Conservation (phyloP, 53 echinoderm and acorn worm genomes). For the Echinarachnius parma region DNA sequence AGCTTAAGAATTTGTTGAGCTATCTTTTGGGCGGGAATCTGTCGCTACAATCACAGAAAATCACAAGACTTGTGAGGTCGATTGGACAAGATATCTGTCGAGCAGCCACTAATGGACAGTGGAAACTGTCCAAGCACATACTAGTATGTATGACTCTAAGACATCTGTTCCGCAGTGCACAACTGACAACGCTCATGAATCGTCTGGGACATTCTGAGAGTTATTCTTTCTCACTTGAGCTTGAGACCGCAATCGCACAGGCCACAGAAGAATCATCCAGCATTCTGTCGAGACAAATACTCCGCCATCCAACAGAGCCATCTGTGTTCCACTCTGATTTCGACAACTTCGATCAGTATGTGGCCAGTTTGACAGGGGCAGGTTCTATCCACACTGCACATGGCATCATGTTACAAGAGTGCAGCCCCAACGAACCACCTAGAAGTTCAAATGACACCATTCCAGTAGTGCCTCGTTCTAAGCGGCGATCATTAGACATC, state of each 20-base stretch:
- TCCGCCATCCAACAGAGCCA: slow-evolving; percentile 30
- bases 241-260: slow-evolving; percentile 57
- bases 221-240: slow-evolving; percentile 49
- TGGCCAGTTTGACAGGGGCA: slow-evolving; percentile 6
- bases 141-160: slow-evolving; percentile 52
- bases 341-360: slow-evolving; percentile 49
- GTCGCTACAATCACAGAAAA: too few species aligned
- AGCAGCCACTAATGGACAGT: slow-evolving; percentile 46
- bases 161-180: slow-evolving; percentile 58
- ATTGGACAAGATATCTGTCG: slow-evolving; percentile 48
- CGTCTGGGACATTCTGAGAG: slow-evolving; percentile 56
- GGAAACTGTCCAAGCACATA: slow-evolving; percentile 68
- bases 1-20: too few species aligned
- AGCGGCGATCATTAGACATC: not conserved
- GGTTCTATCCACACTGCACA: slow-evolving; percentile 47
- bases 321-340: slow-evolving; percentile 52
- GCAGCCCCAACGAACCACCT: not conserved
- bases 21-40: too few species aligned
- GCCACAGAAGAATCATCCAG: slow-evolving; percentile 42
- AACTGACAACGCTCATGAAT: slow-evolving; percentile 53
- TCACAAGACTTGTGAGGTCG: too few species aligned
- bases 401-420: slow-evolving; percentile 66
- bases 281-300: slow-evolving; percentile 36
- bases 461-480: not conserved
- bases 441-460: not conserved